Conservation (phyloP, 1,140 invertebrate species). For the Semibalanus balanoides region DNA sequence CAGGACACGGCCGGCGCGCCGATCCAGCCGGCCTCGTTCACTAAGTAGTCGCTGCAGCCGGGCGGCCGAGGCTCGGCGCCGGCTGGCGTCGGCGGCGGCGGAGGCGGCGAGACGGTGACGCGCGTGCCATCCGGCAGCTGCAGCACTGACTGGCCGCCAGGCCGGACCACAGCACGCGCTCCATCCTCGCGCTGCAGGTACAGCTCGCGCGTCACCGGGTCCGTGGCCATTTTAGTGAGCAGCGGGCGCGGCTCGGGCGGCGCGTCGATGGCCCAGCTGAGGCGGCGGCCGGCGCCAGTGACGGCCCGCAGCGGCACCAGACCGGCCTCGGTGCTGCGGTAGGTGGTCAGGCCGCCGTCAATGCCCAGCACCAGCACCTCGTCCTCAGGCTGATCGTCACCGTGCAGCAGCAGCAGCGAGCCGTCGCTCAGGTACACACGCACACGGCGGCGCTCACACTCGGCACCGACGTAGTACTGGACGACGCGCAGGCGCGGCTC, state of each 20-base stretch:
- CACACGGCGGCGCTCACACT: neutral
- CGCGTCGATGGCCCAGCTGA: neutral
- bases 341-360: neutral
- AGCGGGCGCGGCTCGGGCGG: neutral
- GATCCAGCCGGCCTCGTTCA: neutral
- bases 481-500: neutral
- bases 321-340: neutral
- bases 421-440: neutral
- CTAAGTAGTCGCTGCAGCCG: neutral
- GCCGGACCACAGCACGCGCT: neutral
- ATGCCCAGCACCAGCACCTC: neutral
- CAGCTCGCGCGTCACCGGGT: neutral
- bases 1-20: neutral
- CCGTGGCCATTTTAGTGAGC: neutral
- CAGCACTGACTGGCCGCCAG: neutral
- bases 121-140: neutral
- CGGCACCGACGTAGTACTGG: neutral
- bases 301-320: neutral
- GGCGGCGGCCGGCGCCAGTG: neutral
- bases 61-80: neutral
- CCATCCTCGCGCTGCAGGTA: conserved; percentile 1
- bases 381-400: neutral
- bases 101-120: neutral
- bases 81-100: neutral
- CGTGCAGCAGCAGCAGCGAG: neutral